Base-by-base conservation (phyloP, 2,113 vertebrate genomes). In the Galbula dea region DNA sequence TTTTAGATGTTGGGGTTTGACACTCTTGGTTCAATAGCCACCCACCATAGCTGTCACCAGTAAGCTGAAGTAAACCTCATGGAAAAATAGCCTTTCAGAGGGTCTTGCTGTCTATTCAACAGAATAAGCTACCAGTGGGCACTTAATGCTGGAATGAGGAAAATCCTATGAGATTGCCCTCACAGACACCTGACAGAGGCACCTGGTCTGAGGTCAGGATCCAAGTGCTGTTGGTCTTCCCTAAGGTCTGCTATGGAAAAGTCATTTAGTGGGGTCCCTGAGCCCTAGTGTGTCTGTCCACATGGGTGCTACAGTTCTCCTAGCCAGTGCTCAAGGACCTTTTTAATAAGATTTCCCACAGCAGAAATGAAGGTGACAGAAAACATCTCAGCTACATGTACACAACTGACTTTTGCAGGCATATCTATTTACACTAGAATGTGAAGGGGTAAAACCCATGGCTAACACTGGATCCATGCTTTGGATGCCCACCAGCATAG, bases 1-100 rank as follows among this genome's bases (percentile, higher is more conserved):
- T 79, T 97, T 95, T 71, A 94, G 82, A 95, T 95, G 93, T 88
- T 89, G 76, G n/a, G 73, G 83, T 95, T 94, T 96, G 93, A 91
- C 94, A 95, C 87, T 89, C 82, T 45, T 91, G 83, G 78, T 95
- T 96, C 87, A 95, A 74, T 75, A 94, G 78, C 80, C 94, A 93
- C 94, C 94, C 93, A 95, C 93, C 90, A 79, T 10, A 61, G 74
- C 43, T 96, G 49, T 75, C 73, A 86, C 73, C 68, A 71, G 32
- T 30, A 77, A 67, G 63, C 21, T 74, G 54, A 85, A 90, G 69
- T 88, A 59, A 90, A 85, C 75, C 39, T 85, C 43, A 83, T 61
- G 82, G 84, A 94, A 95, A 96, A 94, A 77, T 55, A 83, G 93
- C 82, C 78, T 72, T 83, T 89, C 43, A 55, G 43, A 57, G 67